phyloP scores from a whole-genome alignment of 1,140 invertebrate genomes.

The Thaumetopoea pityocampa region DNA sequence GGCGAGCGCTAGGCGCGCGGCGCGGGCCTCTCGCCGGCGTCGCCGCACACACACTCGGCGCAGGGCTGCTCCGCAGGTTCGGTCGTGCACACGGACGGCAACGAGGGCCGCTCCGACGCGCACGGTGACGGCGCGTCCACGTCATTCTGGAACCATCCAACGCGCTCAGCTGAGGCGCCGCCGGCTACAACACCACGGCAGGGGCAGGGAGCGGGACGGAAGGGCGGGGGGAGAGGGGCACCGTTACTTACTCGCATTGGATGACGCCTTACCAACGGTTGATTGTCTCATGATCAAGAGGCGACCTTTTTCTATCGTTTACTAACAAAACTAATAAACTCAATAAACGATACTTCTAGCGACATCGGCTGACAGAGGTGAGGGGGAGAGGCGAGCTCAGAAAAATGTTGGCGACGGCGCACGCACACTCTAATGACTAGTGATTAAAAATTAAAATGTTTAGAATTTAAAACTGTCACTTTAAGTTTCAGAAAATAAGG shows the following conservation, averaged over 20 bases:
- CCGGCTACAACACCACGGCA: constrained; percentile 50
- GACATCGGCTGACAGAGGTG: no score
- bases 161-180: constrained; percentile 61
- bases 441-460: no score
- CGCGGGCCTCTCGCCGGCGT: constrained; percentile 29
- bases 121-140: constrained; percentile 64
- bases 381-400: no score
- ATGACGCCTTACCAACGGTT: constrained; percentile 19
- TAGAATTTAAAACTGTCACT: no score
- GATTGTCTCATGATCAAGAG: constrained; percentile 27
- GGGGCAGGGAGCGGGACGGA: constrained; percentile 13
- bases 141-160: constrained; percentile 70
- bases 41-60: constrained; percentile 32
- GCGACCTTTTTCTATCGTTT: no score
- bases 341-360: no score
- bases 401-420: no score
- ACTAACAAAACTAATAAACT: no score
- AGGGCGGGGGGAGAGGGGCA: constrained; percentile 27
- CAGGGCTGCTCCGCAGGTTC: constrained; percentile 20
- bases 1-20: constrained; percentile 26
- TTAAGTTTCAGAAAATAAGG: no score
- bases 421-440: no score
- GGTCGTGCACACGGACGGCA: constrained; percentile 18
- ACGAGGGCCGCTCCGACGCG: constrained; percentile 15
- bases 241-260: constrained; percentile 56